Evolutionary conservation across 1,140 invertebrate species (phyloP), one percentile per base, ranked within the genome.

Genomic region (Apis laboriosa): DNA sequence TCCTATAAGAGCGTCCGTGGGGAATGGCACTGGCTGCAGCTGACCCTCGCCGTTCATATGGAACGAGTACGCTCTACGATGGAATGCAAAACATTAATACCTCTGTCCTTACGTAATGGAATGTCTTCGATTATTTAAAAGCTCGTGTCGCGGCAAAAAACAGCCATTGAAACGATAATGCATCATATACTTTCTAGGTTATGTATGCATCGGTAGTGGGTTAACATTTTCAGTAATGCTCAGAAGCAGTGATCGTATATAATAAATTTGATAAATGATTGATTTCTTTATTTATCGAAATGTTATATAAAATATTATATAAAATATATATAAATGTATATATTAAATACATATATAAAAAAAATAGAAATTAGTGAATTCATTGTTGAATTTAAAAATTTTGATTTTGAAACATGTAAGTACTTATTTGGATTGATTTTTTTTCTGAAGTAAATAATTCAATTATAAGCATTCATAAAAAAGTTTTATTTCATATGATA

Each of bases 1-100:
- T 43, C 97, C 98, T 78, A 97, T 96, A 51, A 99, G 94, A 61
- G 98, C 98, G 94, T 99, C 99, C 51, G 97, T 96, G n/a, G 98
- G 98, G 94, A 99, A 99, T 68, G 97, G 97, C 67, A 99, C 98
- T 13, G 98, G 98, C 91, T 98, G 97, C 92, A 98, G 96, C 88
- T 98, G 98, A 90, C 96, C 97, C 91, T 97, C 97, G 86, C 97
- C 97, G 94, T 96, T 97, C 90, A 98, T 97, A 94, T 98, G 98
- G 95, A 98, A 99, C 85, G 98, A 98, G 95, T 99, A 99, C 49
- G 98, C 97, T 71, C 97, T 98, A 94, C 28, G 66, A 28, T 71
- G 55, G 66, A 80, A 76, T 34, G 49, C 56, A 75, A 77, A 83
- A 83, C 76, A 61, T 78, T 83, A 78, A 83, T 77, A 66, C 66